Percentiles rank a stretch among this genome's conserved stretches.
These are phyloP conservation scores for Hipparchia semele DNA, from an alignment of 2,888 invertebrate species.

Conservation along the genomic window DNA sequence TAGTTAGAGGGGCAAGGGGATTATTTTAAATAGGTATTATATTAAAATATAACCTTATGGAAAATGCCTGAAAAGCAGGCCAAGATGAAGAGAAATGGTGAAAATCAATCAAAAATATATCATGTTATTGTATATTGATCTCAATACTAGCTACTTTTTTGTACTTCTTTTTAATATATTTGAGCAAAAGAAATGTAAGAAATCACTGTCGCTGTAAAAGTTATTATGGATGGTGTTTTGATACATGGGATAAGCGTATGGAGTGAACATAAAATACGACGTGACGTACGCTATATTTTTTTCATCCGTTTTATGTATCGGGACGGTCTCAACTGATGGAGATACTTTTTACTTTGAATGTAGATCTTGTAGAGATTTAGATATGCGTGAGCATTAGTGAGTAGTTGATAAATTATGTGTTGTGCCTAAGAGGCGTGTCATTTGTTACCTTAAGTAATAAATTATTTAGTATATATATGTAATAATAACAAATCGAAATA, in stretches of 20 bases:
- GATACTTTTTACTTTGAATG: background rate
- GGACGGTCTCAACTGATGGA: slow-evolving; percentile 1
- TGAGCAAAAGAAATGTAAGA: background rate
- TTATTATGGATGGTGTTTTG: background rate
- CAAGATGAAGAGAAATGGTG: background rate
- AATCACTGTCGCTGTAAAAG: background rate
- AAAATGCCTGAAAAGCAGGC: background rate
- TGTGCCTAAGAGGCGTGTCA: background rate
- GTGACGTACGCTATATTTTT: background rate
- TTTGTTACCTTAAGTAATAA: background rate
- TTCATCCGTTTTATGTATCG: background rate
- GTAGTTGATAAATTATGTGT: background rate
- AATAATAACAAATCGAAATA: background rate
- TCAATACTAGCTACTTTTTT: background rate
- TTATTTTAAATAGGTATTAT: too few relatives aligned
- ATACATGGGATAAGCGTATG: background rate
- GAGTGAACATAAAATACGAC: background rate
- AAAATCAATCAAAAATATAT: background rate
- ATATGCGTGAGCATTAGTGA: background rate
- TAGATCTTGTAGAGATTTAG: slow-evolving; percentile 12
- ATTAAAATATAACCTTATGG: background rate
- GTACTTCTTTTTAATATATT: background rate
- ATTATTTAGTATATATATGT: background rate
- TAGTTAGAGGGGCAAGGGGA: too few relatives aligned
- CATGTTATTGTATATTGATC: too few relatives aligned